These are phyloP conservation scores for Baronia brevicornis DNA, from an alignment of 2,888 invertebrate species.

Conservation along the genomic window DNA sequence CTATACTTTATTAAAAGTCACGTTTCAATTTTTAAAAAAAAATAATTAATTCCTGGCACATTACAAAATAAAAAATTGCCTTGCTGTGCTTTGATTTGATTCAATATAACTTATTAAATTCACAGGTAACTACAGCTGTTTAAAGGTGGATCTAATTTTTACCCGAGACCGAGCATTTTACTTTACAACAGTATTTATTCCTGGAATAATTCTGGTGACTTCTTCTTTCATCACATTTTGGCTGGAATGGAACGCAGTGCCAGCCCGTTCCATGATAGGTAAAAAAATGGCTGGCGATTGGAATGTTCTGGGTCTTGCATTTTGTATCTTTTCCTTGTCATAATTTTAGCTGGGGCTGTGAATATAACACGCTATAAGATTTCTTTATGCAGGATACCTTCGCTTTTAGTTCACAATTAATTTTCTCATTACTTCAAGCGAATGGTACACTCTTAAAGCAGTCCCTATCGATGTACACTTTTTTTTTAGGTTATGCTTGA, in stretches of 20 bases:
- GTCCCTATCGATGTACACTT: slow-evolving; percentile 29
- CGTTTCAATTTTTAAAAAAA: slow-evolving; percentile 31
- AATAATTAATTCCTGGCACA: no score
- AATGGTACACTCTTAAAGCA: slow-evolving; percentile 32
- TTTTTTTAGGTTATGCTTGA: slow-evolving; percentile 63
- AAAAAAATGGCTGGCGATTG: slow-evolving; percentile 62
- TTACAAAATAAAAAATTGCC: slow-evolving; percentile 24
- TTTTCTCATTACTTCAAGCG: slow-evolving; percentile 24
- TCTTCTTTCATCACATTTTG: slow-evolving; percentile 92
- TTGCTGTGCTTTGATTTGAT: no score
- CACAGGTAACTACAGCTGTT: slow-evolving; percentile 92
- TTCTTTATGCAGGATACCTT: slow-evolving; percentile 42
- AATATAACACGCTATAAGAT: slow-evolving; percentile 55
- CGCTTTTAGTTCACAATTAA: slow-evolving; percentile 44
- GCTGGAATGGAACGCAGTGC: slow-evolving; percentile 94
- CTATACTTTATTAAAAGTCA: slow-evolving; percentile 25
- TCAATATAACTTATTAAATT: slow-evolving; percentile 56
- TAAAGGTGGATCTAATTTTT: slow-evolving; percentile 90
- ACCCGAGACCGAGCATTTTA: slow-evolving; percentile 92
- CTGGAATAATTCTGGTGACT: slow-evolving; percentile 91
- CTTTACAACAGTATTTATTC: slow-evolving; percentile 93
- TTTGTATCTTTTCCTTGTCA: slow-evolving; percentile 45
- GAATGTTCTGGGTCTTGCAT: slow-evolving; percentile 57
- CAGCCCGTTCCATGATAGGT: slow-evolving; percentile 93
- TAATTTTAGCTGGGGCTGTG: slow-evolving; percentile 65